phyloP scores from a whole-genome alignment of 2,888 invertebrate genomes.

The Lypha dubia region DNA sequence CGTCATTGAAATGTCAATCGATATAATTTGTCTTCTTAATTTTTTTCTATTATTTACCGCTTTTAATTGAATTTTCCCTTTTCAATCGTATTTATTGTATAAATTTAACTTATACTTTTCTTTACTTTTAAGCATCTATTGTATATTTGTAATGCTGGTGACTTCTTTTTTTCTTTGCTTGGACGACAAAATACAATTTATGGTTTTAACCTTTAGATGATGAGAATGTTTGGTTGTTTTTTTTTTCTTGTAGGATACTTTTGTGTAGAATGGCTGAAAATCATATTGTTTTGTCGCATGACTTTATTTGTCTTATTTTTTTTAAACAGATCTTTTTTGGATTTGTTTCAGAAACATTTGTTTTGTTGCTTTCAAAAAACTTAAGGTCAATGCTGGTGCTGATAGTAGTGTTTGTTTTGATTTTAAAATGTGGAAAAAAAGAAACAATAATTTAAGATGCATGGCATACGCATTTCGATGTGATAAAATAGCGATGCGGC shows the following conservation, averaged over 20 bases:
- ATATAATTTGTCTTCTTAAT: too few species aligned
- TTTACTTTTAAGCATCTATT: constrained; percentile 32
- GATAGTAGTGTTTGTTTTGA: constrained; percentile 9
- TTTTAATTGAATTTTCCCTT: too few species aligned
- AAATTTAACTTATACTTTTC: constrained; percentile 11
- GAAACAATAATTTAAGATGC: constrained; percentile 34
- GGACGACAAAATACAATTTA: constrained; percentile 67
- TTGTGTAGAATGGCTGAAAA: constrained; percentile 27
- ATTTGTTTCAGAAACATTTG: constrained; percentile 44
- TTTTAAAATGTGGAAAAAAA: not conserved
- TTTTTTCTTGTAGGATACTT: constrained; percentile 29
- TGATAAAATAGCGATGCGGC: not conserved
- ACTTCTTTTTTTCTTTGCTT: constrained; percentile 7
- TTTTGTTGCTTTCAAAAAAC: constrained; percentile 36
- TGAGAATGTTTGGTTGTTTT: constrained; percentile 49
- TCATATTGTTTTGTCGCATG: constrained; percentile 32
- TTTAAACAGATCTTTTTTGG: constrained; percentile 11
- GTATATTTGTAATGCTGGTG: constrained; percentile 9
- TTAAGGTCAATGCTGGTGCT: constrained; percentile 51
- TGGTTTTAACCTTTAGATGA: constrained; percentile 67
- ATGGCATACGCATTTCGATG: constrained; percentile 54
- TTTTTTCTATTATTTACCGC: too few species aligned
- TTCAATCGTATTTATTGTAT: too few species aligned
- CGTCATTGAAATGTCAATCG: too few species aligned
- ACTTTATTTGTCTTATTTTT: constrained; percentile 34